Evolutionary conservation across 1,140 invertebrate genomes (phyloP).

Genomic region (Aphelenchoides avenae): DNA sequence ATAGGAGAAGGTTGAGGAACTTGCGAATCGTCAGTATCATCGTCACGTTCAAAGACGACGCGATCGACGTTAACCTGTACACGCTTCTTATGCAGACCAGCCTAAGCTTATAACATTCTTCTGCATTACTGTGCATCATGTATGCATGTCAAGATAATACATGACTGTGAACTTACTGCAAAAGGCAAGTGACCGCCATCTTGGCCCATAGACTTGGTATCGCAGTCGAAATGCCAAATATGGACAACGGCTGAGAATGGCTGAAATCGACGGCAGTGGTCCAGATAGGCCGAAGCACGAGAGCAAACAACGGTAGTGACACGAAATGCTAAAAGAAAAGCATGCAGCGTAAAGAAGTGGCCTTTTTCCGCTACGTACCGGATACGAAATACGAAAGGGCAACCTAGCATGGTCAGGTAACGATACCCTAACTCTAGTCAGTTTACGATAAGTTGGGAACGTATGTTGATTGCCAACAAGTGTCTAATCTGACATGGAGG

Average conservation of each 20-base stretch:
- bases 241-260: constrained; percentile 68
- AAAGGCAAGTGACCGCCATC: constrained; percentile 17
- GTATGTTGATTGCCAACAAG: no score
- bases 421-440: no score
- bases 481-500: no score
- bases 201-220: constrained; percentile 69
- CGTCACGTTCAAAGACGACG: constrained; percentile 85
- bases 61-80: constrained; percentile 87
- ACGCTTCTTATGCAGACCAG: constrained; percentile 85
- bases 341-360: constrained; percentile 2
- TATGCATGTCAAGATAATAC: constrained; percentile 5
- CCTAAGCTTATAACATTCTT: no score
- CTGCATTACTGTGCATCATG: no score
- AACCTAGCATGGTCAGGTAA: no score
- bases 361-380: no score
- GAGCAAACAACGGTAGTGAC: constrained; percentile 76
- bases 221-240: background rate
- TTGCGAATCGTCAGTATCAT: constrained; percentile 91
- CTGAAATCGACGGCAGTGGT: constrained; percentile 72
- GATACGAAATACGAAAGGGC: no score
- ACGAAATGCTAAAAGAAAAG: constrained; percentile 67
- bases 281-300: constrained; percentile 71
- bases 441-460: no score
- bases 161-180: constrained; percentile 41
- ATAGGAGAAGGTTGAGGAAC: constrained; percentile 86